Evolutionary conservation across 2,113 vertebrate species (phyloP).

Genomic region (Noctilio leporinus): DNA sequence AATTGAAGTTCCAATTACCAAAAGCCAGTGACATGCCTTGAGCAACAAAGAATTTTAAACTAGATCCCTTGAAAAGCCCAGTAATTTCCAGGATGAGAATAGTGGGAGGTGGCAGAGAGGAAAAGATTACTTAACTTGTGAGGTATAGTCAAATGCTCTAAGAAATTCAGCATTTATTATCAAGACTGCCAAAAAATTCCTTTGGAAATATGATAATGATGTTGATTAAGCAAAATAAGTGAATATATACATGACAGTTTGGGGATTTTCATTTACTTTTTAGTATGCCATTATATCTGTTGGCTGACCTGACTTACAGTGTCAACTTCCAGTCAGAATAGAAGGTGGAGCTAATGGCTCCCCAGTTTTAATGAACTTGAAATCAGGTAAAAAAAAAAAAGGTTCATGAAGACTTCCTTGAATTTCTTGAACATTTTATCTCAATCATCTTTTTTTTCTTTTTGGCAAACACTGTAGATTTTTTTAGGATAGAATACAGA

Average conservation of each 20-base stretch:
- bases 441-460: background rate
- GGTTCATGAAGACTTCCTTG: background rate
- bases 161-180: background rate
- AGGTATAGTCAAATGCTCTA: background rate
- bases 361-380: background rate
- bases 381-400: background rate
- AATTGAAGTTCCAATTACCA: constrained; percentile 36
- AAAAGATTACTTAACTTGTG: background rate
- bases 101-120: background rate
- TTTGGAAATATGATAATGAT: background rate
- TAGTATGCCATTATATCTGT: background rate
- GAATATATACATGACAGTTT: background rate
- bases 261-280: background rate
- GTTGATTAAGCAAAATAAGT: background rate
- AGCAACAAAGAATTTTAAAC: constrained; percentile 18
- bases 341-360: background rate
- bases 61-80: background rate
- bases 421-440: background rate
- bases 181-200: background rate
- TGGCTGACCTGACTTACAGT: background rate
- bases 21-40: background rate
- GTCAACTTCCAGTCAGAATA: background rate
- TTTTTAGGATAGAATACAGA: background rate
- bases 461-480: background rate
- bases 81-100: constrained; percentile 16